phyloP scores from a whole-genome alignment of 2,797 vertebrate genomes.

The Enteromius mattozi region DNA sequence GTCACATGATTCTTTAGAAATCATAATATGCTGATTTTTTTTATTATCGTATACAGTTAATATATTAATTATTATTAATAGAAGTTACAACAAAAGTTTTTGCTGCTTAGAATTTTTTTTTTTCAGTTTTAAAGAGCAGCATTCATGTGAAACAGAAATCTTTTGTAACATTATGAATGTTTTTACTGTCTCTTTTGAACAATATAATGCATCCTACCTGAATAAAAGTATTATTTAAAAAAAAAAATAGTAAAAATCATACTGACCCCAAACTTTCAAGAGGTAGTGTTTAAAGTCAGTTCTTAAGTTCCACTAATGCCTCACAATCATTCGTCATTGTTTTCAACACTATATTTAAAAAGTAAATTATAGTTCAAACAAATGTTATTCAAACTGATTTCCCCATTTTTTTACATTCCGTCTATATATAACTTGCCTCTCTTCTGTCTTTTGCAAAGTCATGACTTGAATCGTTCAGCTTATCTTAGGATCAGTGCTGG shows the following conservation, averaged over 20 bases:
- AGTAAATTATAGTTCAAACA: neutral
- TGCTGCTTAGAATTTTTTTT: neutral
- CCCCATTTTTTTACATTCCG: neutral
- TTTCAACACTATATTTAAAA: neutral
- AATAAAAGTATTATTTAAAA: neutral
- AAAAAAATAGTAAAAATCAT: neutral
- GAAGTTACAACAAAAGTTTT: neutral
- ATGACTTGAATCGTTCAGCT: neutral
- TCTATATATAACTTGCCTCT: neutral
- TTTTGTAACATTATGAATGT: neutral
- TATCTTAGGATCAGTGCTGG: neutral
- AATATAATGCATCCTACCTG: neutral
- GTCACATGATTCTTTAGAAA: neutral
- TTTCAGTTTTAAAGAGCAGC: neutral
- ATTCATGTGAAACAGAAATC: neutral
- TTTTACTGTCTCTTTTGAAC: neutral
- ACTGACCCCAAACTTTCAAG: neutral
- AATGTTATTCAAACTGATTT: neutral
- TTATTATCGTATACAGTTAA: neutral
- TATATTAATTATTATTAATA: no score
- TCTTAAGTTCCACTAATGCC: neutral
- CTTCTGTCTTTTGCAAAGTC: neutral
- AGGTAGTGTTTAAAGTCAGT: neutral
- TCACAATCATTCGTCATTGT: neutral
- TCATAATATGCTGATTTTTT: neutral